Percentiles rank a stretch among this genome's conserved stretches.
These are phyloP conservation scores for Drosophila flavopinicola DNA, from an alignment of 2,888 invertebrate genomes.

Conservation along the genomic window DNA sequence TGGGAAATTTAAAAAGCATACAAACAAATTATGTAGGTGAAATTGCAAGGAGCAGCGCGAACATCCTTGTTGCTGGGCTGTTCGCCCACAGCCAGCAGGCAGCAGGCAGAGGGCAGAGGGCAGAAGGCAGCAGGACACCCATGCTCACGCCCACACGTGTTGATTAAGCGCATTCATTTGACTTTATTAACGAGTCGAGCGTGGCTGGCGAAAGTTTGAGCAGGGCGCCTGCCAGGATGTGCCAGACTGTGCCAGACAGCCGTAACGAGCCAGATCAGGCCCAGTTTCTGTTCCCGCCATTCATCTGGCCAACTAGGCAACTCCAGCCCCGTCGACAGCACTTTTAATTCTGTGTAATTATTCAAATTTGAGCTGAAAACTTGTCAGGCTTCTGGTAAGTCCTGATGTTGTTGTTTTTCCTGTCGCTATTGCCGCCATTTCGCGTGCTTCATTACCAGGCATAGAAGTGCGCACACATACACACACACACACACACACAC, in stretches of 20 bases:
- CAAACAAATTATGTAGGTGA: slow-evolving; percentile 48
- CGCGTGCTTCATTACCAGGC: slow-evolving; percentile 51
- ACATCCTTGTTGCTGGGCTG: slow-evolving; percentile 22
- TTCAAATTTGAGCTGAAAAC: slow-evolving; percentile 63
- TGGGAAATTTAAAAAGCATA: slow-evolving; percentile 44
- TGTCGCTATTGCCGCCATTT: slow-evolving; percentile 32
- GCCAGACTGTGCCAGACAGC: slow-evolving; percentile 27
- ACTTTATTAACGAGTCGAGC: slow-evolving; percentile 67
- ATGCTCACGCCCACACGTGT: slow-evolving; percentile 50
- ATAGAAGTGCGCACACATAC: slow-evolving; percentile 13
- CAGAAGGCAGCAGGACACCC: slow-evolving; percentile 4
- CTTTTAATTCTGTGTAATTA: slow-evolving; percentile 69
- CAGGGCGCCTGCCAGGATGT: slow-evolving; percentile 17
- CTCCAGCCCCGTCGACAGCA: slow-evolving; percentile 18
- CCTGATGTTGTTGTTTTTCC: slow-evolving; percentile 12
- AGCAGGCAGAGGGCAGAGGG: too few species aligned
- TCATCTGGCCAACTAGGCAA: slow-evolving; percentile 40
- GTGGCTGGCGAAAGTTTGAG: slow-evolving; percentile 49
- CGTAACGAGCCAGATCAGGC: slow-evolving; percentile 13
- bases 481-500: neutral
- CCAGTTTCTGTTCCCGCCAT: slow-evolving; percentile 24
- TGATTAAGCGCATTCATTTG: slow-evolving; percentile 80
- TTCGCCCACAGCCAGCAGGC: slow-evolving; percentile 4
- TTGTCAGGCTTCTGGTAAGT: slow-evolving; percentile 23
- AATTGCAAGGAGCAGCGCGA: slow-evolving; percentile 20